phyloP scores from a whole-genome alignment of 2,888 invertebrate species.

The Orthosia cruda region DNA sequence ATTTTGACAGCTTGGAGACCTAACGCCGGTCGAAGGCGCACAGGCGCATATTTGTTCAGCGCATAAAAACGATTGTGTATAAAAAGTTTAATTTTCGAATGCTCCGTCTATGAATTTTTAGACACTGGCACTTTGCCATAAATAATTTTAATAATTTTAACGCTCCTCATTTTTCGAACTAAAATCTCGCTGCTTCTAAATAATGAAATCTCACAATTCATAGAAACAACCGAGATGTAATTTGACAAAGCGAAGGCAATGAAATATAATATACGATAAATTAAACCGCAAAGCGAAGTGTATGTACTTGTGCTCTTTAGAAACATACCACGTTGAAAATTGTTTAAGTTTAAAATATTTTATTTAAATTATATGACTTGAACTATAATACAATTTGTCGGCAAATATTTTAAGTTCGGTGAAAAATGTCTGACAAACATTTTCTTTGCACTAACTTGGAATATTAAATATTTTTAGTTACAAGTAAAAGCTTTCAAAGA shows the following conservation, averaged over 20 bases:
- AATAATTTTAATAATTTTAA: constrained; percentile 1
- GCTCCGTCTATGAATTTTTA: no score
- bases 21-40: no score
- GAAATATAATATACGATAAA: constrained; percentile 2
- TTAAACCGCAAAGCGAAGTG: not conserved
- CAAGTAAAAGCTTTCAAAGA: no score
- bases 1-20: no score
- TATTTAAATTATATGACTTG: constrained; percentile 14
- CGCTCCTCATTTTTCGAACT: not conserved
- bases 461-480: constrained; percentile 31
- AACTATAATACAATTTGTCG: constrained; percentile 23
- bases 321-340: constrained; percentile 16
- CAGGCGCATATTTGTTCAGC: no score
- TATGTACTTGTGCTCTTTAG: not conserved
- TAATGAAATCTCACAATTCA: not conserved
- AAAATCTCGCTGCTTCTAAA: not conserved
- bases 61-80: no score
- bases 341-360: constrained; percentile 21
- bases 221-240: not conserved
- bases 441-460: constrained; percentile 17
- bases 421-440: not conserved
- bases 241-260: not conserved
- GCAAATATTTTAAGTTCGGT: constrained; percentile 11
- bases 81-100: not conserved
- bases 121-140: not conserved